Conservation (phyloP, 1,140 invertebrate genomes). For the Drosophila sulfurigaster region DNA sequence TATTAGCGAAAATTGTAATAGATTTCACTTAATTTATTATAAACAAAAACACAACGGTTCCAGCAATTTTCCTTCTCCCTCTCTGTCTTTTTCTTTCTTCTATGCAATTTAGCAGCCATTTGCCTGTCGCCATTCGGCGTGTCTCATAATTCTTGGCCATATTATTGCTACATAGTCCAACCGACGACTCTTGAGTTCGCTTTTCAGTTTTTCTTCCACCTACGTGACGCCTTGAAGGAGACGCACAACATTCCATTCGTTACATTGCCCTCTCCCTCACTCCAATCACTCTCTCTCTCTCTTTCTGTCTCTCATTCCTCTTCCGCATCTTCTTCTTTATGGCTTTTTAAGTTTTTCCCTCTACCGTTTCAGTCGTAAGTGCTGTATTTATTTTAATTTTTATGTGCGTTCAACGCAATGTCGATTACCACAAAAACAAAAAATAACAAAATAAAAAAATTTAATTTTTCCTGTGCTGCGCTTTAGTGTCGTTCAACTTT, state of each 20-base stretch:
- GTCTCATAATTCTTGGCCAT: slow-evolving; percentile 65
- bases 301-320: not conserved
- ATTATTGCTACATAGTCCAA: slow-evolving; percentile 45
- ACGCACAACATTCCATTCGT: slow-evolving; percentile 47
- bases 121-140: slow-evolving; percentile 60
- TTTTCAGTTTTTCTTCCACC: slow-evolving; percentile 53
- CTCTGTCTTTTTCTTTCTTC: not conserved
- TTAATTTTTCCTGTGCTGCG: slow-evolving; percentile 49
- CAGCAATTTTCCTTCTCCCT: slow-evolving; percentile 51
- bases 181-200: slow-evolving; percentile 19
- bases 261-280: slow-evolving; percentile 24
- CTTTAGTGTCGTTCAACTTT: slow-evolving; percentile 74
- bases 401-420: slow-evolving; percentile 40
- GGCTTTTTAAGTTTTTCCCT: slow-evolving; percentile 45
- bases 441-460: slow-evolving; percentile 36
- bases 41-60: slow-evolving; percentile 55
- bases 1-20: slow-evolving; percentile 76
- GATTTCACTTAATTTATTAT: slow-evolving; percentile 78
- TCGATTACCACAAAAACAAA: slow-evolving; percentile 16
- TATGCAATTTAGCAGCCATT: slow-evolving; percentile 46
- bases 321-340: slow-evolving; percentile 44
- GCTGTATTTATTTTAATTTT: slow-evolving; percentile 72
- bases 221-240: slow-evolving; percentile 73
- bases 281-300: not conserved
- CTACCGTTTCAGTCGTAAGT: slow-evolving; percentile 24